Evolutionary conservation across 1,140 invertebrate species (phyloP), one percentile per base, ranked within the genome.

Genomic region (Brachionus rotundiformis): DNA sequence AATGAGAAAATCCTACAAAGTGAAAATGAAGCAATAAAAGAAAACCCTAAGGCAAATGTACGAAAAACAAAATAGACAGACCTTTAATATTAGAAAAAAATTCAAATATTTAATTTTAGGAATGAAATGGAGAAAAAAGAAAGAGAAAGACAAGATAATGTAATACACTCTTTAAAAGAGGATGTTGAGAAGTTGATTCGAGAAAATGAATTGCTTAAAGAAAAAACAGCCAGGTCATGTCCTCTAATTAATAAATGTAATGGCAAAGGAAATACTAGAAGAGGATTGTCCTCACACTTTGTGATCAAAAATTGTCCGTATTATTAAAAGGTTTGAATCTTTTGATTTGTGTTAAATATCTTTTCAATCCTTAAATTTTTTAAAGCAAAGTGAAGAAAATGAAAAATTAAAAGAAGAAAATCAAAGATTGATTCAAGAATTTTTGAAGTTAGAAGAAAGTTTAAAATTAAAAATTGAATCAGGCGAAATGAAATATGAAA

Each of bases 381-480:
- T 49, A 49, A 49, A 49, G 44, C 44, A 49, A 49, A 23, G 44
- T 49, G 44, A 49, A 19, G 16, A 49, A 49, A 49, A 49, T 23
- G 44, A 49, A 49, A 49, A 49, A 23, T 49, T 49, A 49, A 49
- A 49, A 49, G 44, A 49, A 49, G 44, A 49, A 19, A 49, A 49
- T 49, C 44, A 49, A 49, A 49, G 44, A 49, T n/a, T 49, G n/a
- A 49, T 49, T 16, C 44, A 49, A 49, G 44, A 49, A 49, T n/a
- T n/a, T 49, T 5, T 19, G 16, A 49, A 19, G 44, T 49, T 49
- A 49, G 44, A 49, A 49, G 44, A 49, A 49, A 49, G 44, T 49
- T 49, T 23, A 49, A 49, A 19, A 49, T 49, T 19, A 49, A 49
- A 49, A 49, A 49, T 49, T 49, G 44, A 49, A 49, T 49, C 44